phyloP scores from a whole-genome alignment of 2,888 invertebrate genomes.

The Drosophila mulleri region DNA sequence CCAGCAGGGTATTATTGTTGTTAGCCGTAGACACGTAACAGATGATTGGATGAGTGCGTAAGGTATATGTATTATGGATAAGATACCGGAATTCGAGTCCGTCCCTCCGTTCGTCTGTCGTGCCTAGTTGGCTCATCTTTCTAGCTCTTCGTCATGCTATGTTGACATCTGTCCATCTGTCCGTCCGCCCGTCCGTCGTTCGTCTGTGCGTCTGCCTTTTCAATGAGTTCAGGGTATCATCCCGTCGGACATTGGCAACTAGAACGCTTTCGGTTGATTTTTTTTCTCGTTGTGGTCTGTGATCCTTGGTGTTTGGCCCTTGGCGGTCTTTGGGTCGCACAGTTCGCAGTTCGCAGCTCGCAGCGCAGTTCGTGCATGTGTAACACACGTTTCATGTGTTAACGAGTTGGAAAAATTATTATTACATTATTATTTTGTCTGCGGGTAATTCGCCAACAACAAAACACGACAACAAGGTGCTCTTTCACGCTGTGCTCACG shows the following conservation, averaged over 20 bases:
- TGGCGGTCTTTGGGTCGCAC: slow-evolving; percentile 12
- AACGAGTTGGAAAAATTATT: slow-evolving; percentile 82
- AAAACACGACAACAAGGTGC: slow-evolving; percentile 38
- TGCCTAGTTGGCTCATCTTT: too few relatives aligned
- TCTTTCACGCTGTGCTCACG: slow-evolving; percentile 10
- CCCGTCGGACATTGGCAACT: background rate
- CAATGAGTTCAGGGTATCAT: background rate
- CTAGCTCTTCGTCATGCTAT: background rate
- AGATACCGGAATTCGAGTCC: background rate
- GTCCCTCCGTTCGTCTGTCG: background rate
- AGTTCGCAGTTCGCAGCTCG: slow-evolving; percentile 4
- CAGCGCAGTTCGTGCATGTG: slow-evolving; percentile 43
- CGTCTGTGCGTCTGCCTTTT: background rate
- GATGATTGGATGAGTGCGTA: background rate
- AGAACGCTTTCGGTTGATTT: background rate
- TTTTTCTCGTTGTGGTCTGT: slow-evolving; percentile 1
- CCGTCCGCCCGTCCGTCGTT: background rate
- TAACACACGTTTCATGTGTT: slow-evolving; percentile 68
- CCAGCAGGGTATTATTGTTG: background rate
- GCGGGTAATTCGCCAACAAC: slow-evolving; percentile 61
- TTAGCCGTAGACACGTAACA: background rate
- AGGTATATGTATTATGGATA: background rate
- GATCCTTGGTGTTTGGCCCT: background rate
- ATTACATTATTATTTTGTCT: slow-evolving; percentile 82
- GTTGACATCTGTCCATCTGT: too few relatives aligned